Conservation (phyloP, 2,888 invertebrate species). For the Thysanoteuthis rhombus region DNA sequence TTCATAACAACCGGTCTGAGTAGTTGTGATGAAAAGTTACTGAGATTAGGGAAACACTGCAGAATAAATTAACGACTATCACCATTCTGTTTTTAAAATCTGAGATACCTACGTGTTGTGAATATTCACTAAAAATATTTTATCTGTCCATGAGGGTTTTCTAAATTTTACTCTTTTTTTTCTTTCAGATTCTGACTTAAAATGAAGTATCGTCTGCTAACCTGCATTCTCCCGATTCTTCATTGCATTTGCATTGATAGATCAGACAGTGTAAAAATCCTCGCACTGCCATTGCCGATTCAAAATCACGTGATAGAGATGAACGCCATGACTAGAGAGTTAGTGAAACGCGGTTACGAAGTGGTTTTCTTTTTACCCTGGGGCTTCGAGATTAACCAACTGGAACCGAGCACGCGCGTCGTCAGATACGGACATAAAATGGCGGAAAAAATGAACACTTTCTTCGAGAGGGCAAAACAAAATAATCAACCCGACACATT, state of each 20-base stretch:
- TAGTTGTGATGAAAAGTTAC: too few species aligned
- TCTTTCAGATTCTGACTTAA: neutral
- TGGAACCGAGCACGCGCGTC: neutral
- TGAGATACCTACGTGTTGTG: too few species aligned
- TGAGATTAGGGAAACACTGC: too few species aligned
- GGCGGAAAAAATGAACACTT: neutral
- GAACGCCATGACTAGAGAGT: neutral
- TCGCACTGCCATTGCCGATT: neutral
- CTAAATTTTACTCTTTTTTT: neutral
- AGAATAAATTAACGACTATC: too few species aligned
- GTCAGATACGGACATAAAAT: neutral
- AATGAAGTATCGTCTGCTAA: neutral
- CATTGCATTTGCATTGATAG: neutral
- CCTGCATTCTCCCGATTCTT: neutral
- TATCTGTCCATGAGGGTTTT: too few species aligned
- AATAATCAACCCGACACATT: neutral
- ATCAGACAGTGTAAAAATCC: neutral
- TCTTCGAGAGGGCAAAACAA: neutral
- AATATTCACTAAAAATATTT: too few species aligned
- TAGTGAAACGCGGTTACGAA: slow-evolving; percentile 30
- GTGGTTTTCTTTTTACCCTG: slow-evolving; percentile 15
- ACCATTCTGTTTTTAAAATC: too few species aligned
- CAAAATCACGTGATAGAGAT: slow-evolving; percentile 26
- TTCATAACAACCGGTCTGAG: too few species aligned
- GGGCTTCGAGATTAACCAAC: neutral